Percentiles rank a stretch among this genome's conserved stretches.
Evolutionary conservation across 2,113 vertebrate species (phyloP).

Genomic region (Pomatorhinus ruficollis): DNA sequence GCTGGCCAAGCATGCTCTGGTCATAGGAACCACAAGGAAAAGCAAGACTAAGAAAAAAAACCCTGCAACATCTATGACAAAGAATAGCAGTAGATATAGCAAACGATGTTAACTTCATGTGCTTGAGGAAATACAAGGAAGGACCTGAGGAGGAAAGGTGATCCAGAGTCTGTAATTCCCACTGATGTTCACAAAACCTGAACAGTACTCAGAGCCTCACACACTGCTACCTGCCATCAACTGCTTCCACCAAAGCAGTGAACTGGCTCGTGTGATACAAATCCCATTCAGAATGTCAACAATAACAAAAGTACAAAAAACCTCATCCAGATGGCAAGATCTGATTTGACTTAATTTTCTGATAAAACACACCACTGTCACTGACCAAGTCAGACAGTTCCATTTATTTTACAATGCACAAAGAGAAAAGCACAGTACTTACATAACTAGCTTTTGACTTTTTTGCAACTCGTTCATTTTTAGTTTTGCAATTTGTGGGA

Average conservation of each 20-base stretch:
- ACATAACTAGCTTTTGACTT: constrained; percentile 76
- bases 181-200: not conserved
- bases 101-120: not conserved
- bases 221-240: not conserved
- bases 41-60: not conserved
- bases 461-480: constrained; percentile 71
- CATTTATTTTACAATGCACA: not conserved
- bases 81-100: not conserved
- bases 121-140: not conserved
- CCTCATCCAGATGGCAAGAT: not conserved
- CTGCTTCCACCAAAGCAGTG: not conserved
- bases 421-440: constrained; percentile 40
- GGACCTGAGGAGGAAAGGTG: not conserved
- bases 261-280: not conserved
- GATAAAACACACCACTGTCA: not conserved
- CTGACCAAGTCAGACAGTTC: not conserved
- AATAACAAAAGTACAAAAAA: not conserved
- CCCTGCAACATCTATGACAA: not conserved
- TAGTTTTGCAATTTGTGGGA: constrained; percentile 46
- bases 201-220: not conserved
- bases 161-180: not conserved
- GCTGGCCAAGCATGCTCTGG: not conserved
- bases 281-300: not conserved
- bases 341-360: not conserved
- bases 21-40: not conserved